phyloP scores from a whole-genome alignment of 2,797 vertebrate species.

The Erpetoichthys calabaricus region DNA sequence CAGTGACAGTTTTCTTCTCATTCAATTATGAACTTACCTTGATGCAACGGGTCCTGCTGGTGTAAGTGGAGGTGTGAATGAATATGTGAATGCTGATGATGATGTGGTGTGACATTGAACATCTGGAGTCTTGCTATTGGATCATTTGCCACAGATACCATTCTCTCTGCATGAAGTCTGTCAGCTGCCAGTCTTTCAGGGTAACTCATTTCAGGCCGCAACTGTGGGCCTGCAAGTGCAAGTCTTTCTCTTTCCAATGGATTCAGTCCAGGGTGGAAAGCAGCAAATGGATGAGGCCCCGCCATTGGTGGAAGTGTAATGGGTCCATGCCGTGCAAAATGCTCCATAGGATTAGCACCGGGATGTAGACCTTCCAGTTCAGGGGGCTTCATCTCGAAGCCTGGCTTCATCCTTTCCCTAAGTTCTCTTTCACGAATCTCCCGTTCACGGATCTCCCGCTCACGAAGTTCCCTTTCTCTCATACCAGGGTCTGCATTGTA shows the following conservation, averaged over 20 bases:
- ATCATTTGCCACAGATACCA: slow-evolving; percentile 90
- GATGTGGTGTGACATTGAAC: slow-evolving; percentile 97
- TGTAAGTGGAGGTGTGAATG: slow-evolving; percentile 97
- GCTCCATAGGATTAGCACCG: slow-evolving; percentile 95
- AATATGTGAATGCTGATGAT: slow-evolving; percentile 97
- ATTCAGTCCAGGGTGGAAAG: slow-evolving; percentile 89
- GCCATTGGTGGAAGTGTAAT: slow-evolving; percentile 79
- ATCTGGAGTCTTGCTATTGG: slow-evolving; percentile 93
- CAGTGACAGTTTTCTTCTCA: not conserved
- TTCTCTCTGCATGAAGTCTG: slow-evolving; percentile 85
- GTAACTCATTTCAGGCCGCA: slow-evolving; percentile 93
- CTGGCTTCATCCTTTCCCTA: slow-evolving; percentile 92
- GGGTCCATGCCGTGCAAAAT: slow-evolving; percentile 89
- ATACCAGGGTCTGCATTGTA: slow-evolving; percentile 87
- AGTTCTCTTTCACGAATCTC: slow-evolving; percentile 87
- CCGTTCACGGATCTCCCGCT: slow-evolving; percentile 77
- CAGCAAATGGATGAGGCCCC: slow-evolving; percentile 82
- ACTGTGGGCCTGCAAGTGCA: slow-evolving; percentile 79
- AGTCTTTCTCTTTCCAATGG: slow-evolving; percentile 88
- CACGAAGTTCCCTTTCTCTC: slow-evolving; percentile 81
- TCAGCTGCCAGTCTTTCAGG: slow-evolving; percentile 88
- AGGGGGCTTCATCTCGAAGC: slow-evolving; percentile 94
- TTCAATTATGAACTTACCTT: slow-evolving; percentile 57
- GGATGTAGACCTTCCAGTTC: slow-evolving; percentile 89
- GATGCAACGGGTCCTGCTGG: slow-evolving; percentile 94